Evolutionary conservation across 92 coral and sea anemone species (phyloP).

Genomic region (Pocillopora meandrina): DNA sequence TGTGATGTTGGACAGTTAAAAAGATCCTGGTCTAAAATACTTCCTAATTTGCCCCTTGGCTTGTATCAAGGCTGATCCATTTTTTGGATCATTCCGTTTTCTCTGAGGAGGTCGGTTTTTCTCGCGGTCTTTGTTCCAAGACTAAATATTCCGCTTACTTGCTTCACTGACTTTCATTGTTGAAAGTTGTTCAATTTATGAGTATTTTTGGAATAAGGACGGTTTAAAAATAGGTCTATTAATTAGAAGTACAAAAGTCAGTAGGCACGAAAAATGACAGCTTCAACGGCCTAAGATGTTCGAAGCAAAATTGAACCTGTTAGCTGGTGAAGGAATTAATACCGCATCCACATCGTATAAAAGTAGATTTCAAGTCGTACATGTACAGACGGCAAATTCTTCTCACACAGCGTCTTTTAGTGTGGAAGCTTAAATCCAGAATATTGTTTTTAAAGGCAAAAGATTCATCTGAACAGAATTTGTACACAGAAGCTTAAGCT

Average conservation of each 20-base stretch:
- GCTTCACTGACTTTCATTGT: neutral
- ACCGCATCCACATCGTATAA: too few species aligned
- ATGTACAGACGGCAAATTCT: too few species aligned
- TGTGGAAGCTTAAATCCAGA: neutral
- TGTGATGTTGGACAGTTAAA: neutral
- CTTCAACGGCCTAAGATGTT: neutral
- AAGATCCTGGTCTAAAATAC: too few species aligned
- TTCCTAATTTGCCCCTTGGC: too few species aligned
- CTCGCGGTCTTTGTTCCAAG: constrained; percentile 15
- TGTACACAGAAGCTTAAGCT: neutral
- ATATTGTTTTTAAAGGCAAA: neutral
- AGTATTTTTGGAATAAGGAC: neutral
- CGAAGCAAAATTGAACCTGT: too few species aligned
- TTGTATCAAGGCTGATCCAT: too few species aligned
- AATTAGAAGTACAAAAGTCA: neutral
- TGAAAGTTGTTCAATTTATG: neutral
- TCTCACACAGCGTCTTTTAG: too few species aligned
- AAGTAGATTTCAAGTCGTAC: too few species aligned
- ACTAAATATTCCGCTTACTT: constrained; percentile 14
- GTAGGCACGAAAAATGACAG: neutral
- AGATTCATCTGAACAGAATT: neutral
- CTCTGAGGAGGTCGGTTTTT: too few species aligned
- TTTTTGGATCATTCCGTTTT: too few species aligned
- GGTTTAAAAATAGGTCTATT: neutral
- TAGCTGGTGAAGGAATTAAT: too few species aligned